Evolutionary conservation across 2,113 vertebrate species (phyloP).

Genomic region (Scopus umbretta): DNA sequence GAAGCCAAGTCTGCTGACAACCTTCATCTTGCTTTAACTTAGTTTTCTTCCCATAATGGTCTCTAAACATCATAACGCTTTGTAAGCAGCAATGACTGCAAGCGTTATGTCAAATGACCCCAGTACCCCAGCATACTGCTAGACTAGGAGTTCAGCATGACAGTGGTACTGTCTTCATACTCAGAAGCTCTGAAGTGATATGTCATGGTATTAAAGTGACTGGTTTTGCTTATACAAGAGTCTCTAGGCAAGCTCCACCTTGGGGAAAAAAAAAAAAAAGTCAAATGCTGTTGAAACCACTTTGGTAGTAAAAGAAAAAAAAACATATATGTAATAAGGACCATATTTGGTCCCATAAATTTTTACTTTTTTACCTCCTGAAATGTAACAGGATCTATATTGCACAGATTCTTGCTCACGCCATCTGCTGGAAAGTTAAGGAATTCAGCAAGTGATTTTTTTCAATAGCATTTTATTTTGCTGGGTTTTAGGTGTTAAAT

Average conservation of each 20-base stretch:
- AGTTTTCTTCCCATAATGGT: slow-evolving; percentile 63
- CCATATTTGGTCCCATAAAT: background rate
- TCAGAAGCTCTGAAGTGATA: slow-evolving; percentile 77
- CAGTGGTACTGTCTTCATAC: slow-evolving; percentile 83
- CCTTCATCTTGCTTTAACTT: background rate
- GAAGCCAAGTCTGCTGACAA: background rate
- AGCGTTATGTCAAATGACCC: slow-evolving; percentile 78
- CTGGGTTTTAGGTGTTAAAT: slow-evolving; percentile 75
- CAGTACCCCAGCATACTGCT: slow-evolving; percentile 79
- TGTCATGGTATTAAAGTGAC: background rate
- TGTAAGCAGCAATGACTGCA: slow-evolving; percentile 82
- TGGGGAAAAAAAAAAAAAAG: background rate
- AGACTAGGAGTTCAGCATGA: slow-evolving; percentile 77
- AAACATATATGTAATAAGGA: background rate
- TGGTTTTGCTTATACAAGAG: background rate
- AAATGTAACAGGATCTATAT: background rate
- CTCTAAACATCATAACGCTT: slow-evolving; percentile 82
- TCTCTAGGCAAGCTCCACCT: background rate
- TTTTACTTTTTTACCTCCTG: background rate
- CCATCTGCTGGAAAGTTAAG: slow-evolving; percentile 75
- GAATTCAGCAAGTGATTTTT: slow-evolving; percentile 77
- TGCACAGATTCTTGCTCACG: slow-evolving; percentile 39
- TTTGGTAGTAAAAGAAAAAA: background rate
- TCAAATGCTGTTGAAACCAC: background rate
- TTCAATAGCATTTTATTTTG: slow-evolving; percentile 79